phyloP scores from a whole-genome alignment of 2,888 invertebrate genomes.

The Iphiclides podalirius region DNA sequence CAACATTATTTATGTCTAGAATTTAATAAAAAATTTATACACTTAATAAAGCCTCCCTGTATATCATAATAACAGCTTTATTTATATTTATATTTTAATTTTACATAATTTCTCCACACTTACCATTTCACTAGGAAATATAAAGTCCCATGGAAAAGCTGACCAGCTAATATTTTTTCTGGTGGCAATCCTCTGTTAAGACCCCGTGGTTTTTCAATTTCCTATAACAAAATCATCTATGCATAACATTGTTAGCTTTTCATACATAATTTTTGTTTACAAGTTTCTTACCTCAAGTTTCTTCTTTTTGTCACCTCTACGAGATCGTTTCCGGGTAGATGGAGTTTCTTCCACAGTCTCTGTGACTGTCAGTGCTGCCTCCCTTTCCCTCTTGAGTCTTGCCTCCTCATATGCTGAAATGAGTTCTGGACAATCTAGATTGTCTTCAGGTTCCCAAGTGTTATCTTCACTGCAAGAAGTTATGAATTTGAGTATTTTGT shows the following conservation, averaged over 20 bases:
- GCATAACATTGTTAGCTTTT: no score
- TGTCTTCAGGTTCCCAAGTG: slow-evolving; percentile 92
- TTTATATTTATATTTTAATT: no score
- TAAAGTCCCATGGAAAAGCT: slow-evolving; percentile 92
- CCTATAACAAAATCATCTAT: slow-evolving; percentile 55
- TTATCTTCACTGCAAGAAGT: slow-evolving; percentile 80
- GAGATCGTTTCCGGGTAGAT: slow-evolving; percentile 49
- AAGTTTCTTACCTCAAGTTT: slow-evolving; percentile 36
- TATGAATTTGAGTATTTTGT: no score
- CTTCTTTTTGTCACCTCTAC: slow-evolving; percentile 62
- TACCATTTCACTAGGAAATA: slow-evolving; percentile 96
- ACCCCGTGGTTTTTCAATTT: slow-evolving; percentile 84
- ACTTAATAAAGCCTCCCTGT: no score
- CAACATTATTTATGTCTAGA: no score
- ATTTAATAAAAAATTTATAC: no score
- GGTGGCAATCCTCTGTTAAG: slow-evolving; percentile 89
- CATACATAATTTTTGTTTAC: no score
- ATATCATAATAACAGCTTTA: no score
- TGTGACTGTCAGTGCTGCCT: slow-evolving; percentile 38
- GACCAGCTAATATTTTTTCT: slow-evolving; percentile 93
- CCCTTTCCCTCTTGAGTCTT: slow-evolving; percentile 64
- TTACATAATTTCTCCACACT: slow-evolving; percentile 33
- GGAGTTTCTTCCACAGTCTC: slow-evolving; percentile 49
- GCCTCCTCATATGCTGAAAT: slow-evolving; percentile 86
- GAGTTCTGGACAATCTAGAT: slow-evolving; percentile 87